Conservation (phyloP, 2,888 invertebrate species). For the Ichneumoninae sp. region DNA sequence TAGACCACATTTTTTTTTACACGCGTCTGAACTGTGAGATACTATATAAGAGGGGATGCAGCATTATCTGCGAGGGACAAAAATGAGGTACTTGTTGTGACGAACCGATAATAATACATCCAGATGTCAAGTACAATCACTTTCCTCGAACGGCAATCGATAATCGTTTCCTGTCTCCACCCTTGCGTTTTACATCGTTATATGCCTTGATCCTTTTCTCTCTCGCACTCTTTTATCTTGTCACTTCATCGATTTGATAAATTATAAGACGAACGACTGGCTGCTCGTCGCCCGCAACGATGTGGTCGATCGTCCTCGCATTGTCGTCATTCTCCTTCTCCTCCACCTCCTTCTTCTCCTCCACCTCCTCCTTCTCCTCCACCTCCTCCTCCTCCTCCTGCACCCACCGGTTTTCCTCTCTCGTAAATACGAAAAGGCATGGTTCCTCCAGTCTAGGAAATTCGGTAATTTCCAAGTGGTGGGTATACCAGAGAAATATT, state of each 20-base stretch:
- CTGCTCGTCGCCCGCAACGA: constrained; percentile 43
- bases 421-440: constrained; percentile 45
- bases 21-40: no score
- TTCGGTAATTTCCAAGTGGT: constrained; percentile 57
- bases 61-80: neutral
- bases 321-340: constrained; percentile 10
- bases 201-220: constrained; percentile 7
- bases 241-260: constrained; percentile 56
- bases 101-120: neutral
- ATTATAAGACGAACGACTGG: constrained; percentile 62
- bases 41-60: neutral
- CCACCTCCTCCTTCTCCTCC: neutral
- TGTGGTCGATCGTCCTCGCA: constrained; percentile 50
- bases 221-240: constrained; percentile 29
- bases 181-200: constrained; percentile 17
- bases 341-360: neutral
- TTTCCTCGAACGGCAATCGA: constrained; percentile 66
- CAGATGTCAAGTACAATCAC: constrained; percentile 40
- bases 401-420: neutral
- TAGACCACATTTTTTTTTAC: no score
- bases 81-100: neutral
- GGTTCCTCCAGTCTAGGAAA: constrained; percentile 51
- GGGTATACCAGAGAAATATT: constrained; percentile 31
- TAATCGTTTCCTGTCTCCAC: constrained; percentile 62
- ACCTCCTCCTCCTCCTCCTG: neutral